Percentiles rank a stretch among this genome's conserved stretches.
phyloP scores from a whole-genome alignment of 2,797 vertebrate genomes.

The Falco naumanni region DNA sequence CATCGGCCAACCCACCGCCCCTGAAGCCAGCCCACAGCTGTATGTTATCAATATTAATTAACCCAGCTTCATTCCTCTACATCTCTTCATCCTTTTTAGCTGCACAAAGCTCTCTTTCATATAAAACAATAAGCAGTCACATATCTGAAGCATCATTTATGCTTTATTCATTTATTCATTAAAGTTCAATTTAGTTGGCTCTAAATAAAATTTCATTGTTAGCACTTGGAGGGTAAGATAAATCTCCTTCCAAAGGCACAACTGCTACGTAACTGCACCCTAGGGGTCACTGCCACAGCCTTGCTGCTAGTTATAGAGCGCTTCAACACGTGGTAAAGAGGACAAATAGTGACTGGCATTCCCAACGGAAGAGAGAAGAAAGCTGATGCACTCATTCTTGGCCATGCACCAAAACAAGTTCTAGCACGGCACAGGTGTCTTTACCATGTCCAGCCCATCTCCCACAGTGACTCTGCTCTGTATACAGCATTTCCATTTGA shows the following conservation, averaged over 20 bases:
- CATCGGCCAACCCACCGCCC: no score
- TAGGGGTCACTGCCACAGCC: neutral
- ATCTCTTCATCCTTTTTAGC: neutral
- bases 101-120: neutral
- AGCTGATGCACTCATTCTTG: fast-evolving
- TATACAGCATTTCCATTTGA: fast-evolving
- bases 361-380: neutral
- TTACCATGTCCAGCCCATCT: neutral
- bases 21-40: no score
- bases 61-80: no score
- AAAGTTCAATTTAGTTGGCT: neutral
- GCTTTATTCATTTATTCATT: neutral
- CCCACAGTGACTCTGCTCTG: neutral
- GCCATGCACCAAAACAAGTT: neutral
- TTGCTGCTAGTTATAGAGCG: neutral
- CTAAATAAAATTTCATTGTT: neutral
- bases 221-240: neutral
- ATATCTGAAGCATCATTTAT: neutral
- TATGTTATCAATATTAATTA: no score
- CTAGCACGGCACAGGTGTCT: neutral
- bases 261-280: neutral
- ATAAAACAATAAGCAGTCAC: neutral
- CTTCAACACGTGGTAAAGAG: neutral
- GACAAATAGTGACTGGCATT: neutral
- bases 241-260: neutral